phyloP scores from a whole-genome alignment of 1,140 invertebrate genomes.

The Cherax destructor region DNA sequence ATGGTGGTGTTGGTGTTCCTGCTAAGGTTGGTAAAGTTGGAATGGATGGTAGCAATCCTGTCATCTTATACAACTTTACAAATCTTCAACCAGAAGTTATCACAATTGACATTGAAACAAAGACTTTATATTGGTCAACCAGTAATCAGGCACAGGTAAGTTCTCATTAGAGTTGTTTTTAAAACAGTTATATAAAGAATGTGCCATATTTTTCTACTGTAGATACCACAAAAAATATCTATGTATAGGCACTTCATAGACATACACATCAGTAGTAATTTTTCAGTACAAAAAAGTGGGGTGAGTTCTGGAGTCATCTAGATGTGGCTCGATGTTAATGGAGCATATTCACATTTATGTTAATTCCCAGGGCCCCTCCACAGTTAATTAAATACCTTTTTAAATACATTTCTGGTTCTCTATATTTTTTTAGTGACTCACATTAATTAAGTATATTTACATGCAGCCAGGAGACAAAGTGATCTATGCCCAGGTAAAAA shows the following conservation, averaged over 20 bases:
- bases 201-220: neutral
- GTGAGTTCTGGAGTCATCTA: neutral
- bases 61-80: conserved; percentile 62
- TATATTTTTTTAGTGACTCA: too few relatives aligned
- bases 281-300: too few relatives aligned
- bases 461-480: conserved; percentile 44
- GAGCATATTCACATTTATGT: neutral
- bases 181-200: neutral
- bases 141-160: conserved; percentile 83
- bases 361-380: too few relatives aligned
- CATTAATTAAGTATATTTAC: conserved; percentile 12
- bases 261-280: too few relatives aligned
- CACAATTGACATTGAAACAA: conserved; percentile 89
- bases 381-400: neutral
- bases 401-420: neutral
- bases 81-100: conserved; percentile 85
- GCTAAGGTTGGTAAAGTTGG: conserved; percentile 93
- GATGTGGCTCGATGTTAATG: neutral
- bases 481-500: conserved; percentile 34
- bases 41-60: conserved; percentile 89
- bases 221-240: neutral
- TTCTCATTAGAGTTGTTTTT: conserved; percentile 5
- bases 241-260: too few relatives aligned
- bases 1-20: conserved; percentile 92
- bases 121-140: conserved; percentile 90